Percentiles rank a stretch among this genome's conserved stretches.
phyloP scores from a whole-genome alignment of 2,113 vertebrate genomes.

The Rhizomys pruinosus region DNA sequence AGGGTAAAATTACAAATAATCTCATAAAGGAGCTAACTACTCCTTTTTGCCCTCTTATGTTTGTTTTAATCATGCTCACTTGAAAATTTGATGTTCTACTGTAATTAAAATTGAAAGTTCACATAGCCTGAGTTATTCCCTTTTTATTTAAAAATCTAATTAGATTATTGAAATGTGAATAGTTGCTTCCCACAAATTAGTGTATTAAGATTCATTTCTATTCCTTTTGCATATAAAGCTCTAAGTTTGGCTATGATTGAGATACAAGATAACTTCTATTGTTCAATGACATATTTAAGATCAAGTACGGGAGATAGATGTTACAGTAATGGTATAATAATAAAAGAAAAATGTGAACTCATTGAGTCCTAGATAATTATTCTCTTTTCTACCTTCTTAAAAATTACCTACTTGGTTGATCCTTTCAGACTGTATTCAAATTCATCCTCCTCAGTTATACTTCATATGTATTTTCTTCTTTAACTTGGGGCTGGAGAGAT shows the following conservation, averaged over 20 bases:
- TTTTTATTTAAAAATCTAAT: constrained; percentile 61
- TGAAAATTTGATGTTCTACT: constrained; percentile 65
- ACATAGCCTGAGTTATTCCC: constrained; percentile 25
- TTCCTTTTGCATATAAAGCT: constrained; percentile 43
- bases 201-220: constrained; percentile 50
- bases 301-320: not conserved
- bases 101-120: constrained; percentile 57
- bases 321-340: not conserved
- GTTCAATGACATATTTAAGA: constrained; percentile 28
- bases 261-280: constrained; percentile 37
- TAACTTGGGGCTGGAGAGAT: too few relatives aligned
- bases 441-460: not conserved
- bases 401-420: not conserved
- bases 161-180: constrained; percentile 53
- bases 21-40: constrained; percentile 29
- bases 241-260: not conserved
- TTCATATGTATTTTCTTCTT: constrained; percentile 35
- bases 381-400: not conserved
- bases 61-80: constrained; percentile 47
- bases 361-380: not conserved
- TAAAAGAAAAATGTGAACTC: constrained; percentile 16
- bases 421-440: not conserved
- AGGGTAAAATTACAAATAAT: constrained; percentile 50
- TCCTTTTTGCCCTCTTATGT: constrained; percentile 41
- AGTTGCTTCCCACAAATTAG: constrained; percentile 46